Evolutionary conservation across 2,113 vertebrate genomes (phyloP), one percentile per base, ranked within the genome.

Genomic region (Oxyruncus cristatus): DNA sequence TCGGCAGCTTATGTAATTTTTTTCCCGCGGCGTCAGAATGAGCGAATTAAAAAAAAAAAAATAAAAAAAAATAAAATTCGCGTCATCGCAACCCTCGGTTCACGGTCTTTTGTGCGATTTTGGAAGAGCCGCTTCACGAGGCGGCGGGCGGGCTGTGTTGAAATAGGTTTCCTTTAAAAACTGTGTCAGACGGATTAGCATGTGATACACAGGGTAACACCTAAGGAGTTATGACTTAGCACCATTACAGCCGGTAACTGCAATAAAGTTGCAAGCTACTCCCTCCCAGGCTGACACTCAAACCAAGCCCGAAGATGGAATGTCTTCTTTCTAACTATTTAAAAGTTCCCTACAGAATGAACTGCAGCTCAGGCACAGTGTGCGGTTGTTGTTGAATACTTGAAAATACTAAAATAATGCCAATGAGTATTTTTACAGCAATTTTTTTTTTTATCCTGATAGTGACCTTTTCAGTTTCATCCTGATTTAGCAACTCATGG

Each of bases 191-290:
- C 30, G 68, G 71, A 9, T 61, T 8, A 42, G 53, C 21, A 0
- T 33, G 49, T 28, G 73, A 35, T 12, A 3, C 0, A 2, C 41
- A 3, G 27, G 49, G 83, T 22, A 5, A 21, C 32, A 3, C 70
- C 32, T 2, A 2, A n/a, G 65, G 53, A 5, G 30, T 26, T 65
- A 15, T 1, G 35, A 23, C 6, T 27, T 14, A 16, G 49, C 63
- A 8, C 39, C 39, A 2, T 19, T 8, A 8, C 68, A 18, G 47
- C 27, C 47, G 4, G 1, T 5, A 11, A 12, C 16, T 1, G 3
- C 16, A 13, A 5, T 35, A 30, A n/a, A 41, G 5, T 35, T 12
- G 21, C 5, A 6, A 52, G 37, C 18, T 21, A 0, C 76, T 53
- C 41, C 46, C 39, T n/a, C 61, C 52, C 10, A 2, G n/a, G 52